Percentiles rank a stretch among this genome's conserved stretches.
Conservation (phyloP, 2,888 invertebrate genomes). For the Xestia ashworthii region DNA sequence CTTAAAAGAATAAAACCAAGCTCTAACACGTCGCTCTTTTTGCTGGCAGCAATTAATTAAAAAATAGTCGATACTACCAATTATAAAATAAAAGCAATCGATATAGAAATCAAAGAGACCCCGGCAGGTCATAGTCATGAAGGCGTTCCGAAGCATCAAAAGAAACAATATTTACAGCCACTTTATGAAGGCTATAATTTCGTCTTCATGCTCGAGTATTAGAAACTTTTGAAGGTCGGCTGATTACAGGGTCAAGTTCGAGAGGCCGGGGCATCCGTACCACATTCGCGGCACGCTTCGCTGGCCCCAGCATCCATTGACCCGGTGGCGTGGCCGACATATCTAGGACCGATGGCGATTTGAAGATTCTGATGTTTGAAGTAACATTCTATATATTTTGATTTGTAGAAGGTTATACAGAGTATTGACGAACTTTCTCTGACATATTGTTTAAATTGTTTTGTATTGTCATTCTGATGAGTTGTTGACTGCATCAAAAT, state of each 20-base stretch:
- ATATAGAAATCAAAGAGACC: constrained; percentile 32
- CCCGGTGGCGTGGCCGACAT: constrained; percentile 72
- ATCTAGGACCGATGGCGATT: constrained; percentile 45
- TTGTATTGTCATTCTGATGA: background rate
- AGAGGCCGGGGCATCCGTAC: constrained; percentile 69
- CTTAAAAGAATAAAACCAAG: constrained; percentile 3
- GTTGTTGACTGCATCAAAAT: background rate
- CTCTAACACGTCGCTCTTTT: constrained; percentile 40
- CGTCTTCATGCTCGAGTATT: constrained; percentile 49
- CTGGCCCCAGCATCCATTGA: constrained; percentile 79
- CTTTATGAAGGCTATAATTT: constrained; percentile 52
- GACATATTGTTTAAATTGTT: background rate
- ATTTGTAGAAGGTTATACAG: background rate
- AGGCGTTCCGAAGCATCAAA: constrained; percentile 45
- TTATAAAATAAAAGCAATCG: constrained; percentile 44
- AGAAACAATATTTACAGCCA: constrained; percentile 51
- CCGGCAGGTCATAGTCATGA: constrained; percentile 38
- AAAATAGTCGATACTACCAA: constrained; percentile 16
- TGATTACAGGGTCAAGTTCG: constrained; percentile 79
- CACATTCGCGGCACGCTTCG: constrained; percentile 74
- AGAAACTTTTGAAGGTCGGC: constrained; percentile 60
- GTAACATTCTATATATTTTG: background rate
- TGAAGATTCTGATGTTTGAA: constrained; percentile 7
- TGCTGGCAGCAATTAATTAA: constrained; percentile 31
- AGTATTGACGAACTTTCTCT: background rate